Evolutionary conservation across 2,888 invertebrate genomes (phyloP), one percentile per base, ranked within the genome.

Genomic region (Trissonchulus sp.): DNA sequence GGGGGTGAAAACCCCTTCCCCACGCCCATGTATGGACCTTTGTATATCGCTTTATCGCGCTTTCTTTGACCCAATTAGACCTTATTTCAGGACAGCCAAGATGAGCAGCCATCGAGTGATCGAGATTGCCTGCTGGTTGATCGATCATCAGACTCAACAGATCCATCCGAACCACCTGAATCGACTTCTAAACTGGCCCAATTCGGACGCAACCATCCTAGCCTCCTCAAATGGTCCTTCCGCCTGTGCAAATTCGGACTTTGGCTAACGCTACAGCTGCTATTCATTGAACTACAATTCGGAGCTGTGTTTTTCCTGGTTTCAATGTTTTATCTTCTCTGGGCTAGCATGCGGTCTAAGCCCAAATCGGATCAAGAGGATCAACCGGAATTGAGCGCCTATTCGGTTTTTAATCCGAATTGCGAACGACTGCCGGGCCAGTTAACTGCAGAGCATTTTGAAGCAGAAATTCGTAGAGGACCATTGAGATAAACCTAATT

Each of bases 331-430:
- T 83, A 91, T 80, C 90, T 91, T 33, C 91, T 96, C 77, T 95
- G 90, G 85, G 87, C 90, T 0, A 95, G 93, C 84, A 93, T 94
- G 28, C 87, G 92, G 71, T 91, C 93, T 0, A 65, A 30, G 28
- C 68, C 68, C 8, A 18, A 30, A 34, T 34, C 31, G 8, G 68
- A 65, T 8, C 8, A 30, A 18, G 68, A 65, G 8, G 8, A 8
- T 28, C 65, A 8, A 28, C 65, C 65, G 15, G 65, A 65, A 93
- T 87, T 92, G 0, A 97, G 96, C 84, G 97, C 97, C 0, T 98
- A 98, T 85, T 97, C 97, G 76, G 98, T 98, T 0, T 98, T 99
- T 84, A 98, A 99, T 87, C 90, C 91, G 78, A 90, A 94, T 83
- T 99, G 94, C 86, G 90, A 92, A 82, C 90, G 93, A 78, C 92